phyloP scores from a whole-genome alignment of 1,140 invertebrate genomes.

The Paraescarpia echinospica region DNA sequence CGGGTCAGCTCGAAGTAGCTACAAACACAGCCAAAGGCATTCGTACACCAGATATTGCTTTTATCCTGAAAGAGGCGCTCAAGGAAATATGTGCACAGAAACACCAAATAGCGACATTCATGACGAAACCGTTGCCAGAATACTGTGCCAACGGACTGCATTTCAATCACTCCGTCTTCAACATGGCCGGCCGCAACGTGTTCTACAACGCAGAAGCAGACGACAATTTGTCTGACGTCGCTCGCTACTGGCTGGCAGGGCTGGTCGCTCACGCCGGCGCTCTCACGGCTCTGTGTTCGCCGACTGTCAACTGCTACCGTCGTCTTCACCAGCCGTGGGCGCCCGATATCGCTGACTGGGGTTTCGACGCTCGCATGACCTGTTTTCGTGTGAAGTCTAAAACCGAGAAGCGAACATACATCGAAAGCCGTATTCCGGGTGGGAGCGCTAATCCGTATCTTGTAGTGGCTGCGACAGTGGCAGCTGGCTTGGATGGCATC shows the following conservation, averaged over 20 bases:
- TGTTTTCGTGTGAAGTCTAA: slow-evolving; percentile 29
- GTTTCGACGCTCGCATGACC: slow-evolving; percentile 25
- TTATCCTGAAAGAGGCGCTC: slow-evolving; percentile 27
- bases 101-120: slow-evolving; percentile 25
- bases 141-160: slow-evolving; percentile 21
- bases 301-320: slow-evolving; percentile 34
- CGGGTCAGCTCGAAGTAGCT: slow-evolving; percentile 30
- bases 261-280: slow-evolving; percentile 29
- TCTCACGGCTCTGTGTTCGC: slow-evolving; percentile 27
- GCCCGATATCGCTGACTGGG: slow-evolving; percentile 28
- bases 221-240: slow-evolving; percentile 28
- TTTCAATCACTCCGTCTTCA: slow-evolving; percentile 34
- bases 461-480: slow-evolving; percentile 31
- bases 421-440: slow-evolving; percentile 31
- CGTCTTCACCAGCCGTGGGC: slow-evolving; percentile 21
- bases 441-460: slow-evolving; percentile 29
- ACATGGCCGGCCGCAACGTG: slow-evolving; percentile 21
- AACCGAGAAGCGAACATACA: slow-evolving; percentile 25
- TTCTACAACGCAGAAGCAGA: slow-evolving; percentile 26
- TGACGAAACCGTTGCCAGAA: slow-evolving; percentile 24
- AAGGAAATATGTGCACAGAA: slow-evolving; percentile 26
- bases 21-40: slow-evolving; percentile 24
- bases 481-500: slow-evolving; percentile 34
- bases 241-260: slow-evolving; percentile 32
- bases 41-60: slow-evolving; percentile 18